Evolutionary conservation across 1,140 invertebrate species (phyloP), one percentile per base, ranked within the genome.

Genomic region (Drosophila pectinifera): DNA sequence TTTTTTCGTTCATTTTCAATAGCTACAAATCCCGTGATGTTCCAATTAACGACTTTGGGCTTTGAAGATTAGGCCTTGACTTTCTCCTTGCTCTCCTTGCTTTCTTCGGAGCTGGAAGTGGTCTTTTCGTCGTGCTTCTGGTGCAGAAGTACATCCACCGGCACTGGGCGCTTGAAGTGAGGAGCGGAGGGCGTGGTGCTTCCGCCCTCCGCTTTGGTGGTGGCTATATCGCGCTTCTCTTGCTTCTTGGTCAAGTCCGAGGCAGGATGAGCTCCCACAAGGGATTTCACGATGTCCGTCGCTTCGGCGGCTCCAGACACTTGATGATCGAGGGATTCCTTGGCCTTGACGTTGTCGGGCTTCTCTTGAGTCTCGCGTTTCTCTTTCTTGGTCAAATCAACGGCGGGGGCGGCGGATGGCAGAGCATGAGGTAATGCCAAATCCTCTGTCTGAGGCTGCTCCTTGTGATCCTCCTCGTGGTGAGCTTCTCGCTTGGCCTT

Each of bases 131-230:
- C 8, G 0, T 63, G 20, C 42, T 88, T 24, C 43, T 81, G 73
- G 55, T 76, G 73, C 43, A 89, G 72, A 4, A 89, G 46, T 10
- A 78, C 80, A 6, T 73, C 64, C 8, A 89, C 84, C 5, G 84
- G 73, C 24, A 80, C 74, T 8, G 84, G 84, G 20, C 62, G 84
- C 48, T 72, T 77, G n/a, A 70, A 42, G 16, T 75, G 68, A 24
- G 77, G 53, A 10, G 61, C 53, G 28, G 48, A 34, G 16, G 77
- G 58, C 0, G 61, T 75, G 20, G 26, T 49, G 45, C 46, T 67
- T 4, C 1, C 42, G 45, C 20, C 13, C 34, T 61, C 18, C 34
- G 61, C 65, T 5, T 67, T 73, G 20, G 31, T 58, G 18, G 53
- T 22, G 14, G 34, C 20, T 5, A 89, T 89, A n/a, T 89, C 84